phyloP scores from a whole-genome alignment of 2,888 invertebrate species.

The Sthenelais limicola region DNA sequence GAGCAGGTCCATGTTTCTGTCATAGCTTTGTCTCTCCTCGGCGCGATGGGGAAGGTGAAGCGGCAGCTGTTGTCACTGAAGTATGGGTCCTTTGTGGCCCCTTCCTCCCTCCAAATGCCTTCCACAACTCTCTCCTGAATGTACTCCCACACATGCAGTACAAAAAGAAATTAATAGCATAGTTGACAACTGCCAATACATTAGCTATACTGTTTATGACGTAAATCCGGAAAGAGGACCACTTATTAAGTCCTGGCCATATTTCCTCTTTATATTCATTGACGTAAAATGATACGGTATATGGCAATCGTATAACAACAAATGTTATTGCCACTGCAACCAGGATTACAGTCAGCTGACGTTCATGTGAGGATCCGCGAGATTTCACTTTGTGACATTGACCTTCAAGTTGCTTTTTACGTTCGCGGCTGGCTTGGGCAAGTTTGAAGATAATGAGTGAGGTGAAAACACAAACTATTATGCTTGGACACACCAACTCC shows the following conservation, averaged over 20 bases:
- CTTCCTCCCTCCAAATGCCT: conserved; percentile 2
- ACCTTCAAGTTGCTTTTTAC: conserved; percentile 15
- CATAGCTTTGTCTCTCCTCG: conserved; percentile 24
- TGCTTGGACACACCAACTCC: conserved; percentile 33
- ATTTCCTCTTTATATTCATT: conserved; percentile 35
- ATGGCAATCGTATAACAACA: conserved; percentile 36
- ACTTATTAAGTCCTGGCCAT: background rate
- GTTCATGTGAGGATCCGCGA: conserved; percentile 27
- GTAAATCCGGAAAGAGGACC: conserved; percentile 27
- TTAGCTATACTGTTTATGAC: conserved; percentile 19
- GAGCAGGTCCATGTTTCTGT: too few species aligned
- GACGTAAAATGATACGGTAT: conserved; percentile 28
- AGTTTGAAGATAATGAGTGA: conserved; percentile 35
- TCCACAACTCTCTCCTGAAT: conserved; percentile 28
- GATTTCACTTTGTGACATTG: conserved; percentile 8
- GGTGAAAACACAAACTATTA: conserved; percentile 37
- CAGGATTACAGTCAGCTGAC: conserved; percentile 37
- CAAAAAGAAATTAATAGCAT: conserved; percentile 41
- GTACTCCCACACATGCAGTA: conserved; percentile 35
- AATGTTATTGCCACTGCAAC: conserved; percentile 41
- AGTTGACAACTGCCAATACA: conserved; percentile 34
- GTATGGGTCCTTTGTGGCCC: background rate
- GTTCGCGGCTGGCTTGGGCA: conserved; percentile 7
- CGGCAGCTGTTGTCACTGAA: background rate
- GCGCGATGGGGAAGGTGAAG: conserved; percentile 15